phyloP scores from a whole-genome alignment of 1,140 invertebrate genomes.

The Drosophila insularis region DNA sequence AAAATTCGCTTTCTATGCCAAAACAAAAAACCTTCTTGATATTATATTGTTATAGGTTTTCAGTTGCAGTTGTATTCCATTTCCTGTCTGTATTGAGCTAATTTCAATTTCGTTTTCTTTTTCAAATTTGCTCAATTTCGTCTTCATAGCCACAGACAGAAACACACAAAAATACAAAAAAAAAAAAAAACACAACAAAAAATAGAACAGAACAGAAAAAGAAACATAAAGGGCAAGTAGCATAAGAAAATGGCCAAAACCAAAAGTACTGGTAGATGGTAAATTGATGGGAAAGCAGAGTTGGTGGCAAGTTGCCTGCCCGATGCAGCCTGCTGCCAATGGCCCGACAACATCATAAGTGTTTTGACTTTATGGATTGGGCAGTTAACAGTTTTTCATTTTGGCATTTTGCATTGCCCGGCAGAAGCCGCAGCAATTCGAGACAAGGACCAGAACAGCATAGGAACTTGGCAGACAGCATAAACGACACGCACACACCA shows the following conservation, averaged over 20 bases:
- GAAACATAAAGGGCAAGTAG: neutral
- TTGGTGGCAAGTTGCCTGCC: too few relatives aligned
- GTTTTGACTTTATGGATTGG: slow-evolving; percentile 30
- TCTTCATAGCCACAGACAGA: slow-evolving; percentile 7
- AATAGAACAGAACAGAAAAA: neutral
- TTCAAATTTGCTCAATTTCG: slow-evolving; percentile 7
- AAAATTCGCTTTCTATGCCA: neutral
- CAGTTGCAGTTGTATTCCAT: neutral
- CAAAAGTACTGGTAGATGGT: neutral
- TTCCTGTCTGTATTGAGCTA: slow-evolving; percentile 2
- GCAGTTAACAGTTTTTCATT: slow-evolving; percentile 40
- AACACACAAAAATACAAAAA: too few relatives aligned
- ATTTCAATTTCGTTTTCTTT: slow-evolving; percentile 6
- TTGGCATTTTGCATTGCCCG: slow-evolving; percentile 19
- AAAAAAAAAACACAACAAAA: too few relatives aligned
- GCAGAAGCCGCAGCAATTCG: slow-evolving; percentile 14
- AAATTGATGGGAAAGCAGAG: neutral
- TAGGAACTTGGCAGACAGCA: slow-evolving; percentile 6
- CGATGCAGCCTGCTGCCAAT: slow-evolving; percentile 9
- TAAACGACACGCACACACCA: slow-evolving; percentile 5
- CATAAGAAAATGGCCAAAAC: slow-evolving; percentile 7
- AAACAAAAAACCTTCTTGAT: neutral
- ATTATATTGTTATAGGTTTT: neutral
- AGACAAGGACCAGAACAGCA: slow-evolving; percentile 8
- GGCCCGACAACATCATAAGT: slow-evolving; percentile 31